phyloP scores from a whole-genome alignment of 1,140 invertebrate genomes.

The Halotydeus destructor region DNA sequence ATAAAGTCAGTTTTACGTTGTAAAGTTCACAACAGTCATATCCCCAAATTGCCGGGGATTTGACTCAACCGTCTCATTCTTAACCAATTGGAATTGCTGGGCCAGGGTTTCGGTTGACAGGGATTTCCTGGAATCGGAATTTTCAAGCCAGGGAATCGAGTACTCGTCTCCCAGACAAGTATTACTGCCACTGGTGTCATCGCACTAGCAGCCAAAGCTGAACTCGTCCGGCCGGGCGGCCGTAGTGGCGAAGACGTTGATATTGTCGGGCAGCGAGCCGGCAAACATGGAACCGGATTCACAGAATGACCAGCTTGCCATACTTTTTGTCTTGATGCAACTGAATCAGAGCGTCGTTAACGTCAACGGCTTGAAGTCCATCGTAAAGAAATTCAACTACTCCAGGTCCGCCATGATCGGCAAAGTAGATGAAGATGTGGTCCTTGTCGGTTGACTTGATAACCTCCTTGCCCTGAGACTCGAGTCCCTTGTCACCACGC shows the following conservation, averaged over 20 bases:
- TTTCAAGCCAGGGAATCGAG: slow-evolving; percentile 44
- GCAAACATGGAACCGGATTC: slow-evolving; percentile 43
- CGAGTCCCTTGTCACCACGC: slow-evolving; percentile 26
- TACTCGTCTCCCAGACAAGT: slow-evolving; percentile 39
- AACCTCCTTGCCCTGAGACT: slow-evolving; percentile 3
- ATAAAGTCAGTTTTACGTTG: neutral
- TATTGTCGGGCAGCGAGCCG: slow-evolving; percentile 30
- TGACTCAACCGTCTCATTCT: slow-evolving; percentile 35
- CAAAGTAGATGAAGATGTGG: slow-evolving; percentile 40
- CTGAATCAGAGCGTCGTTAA: slow-evolving; percentile 25
- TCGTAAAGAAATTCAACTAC: slow-evolving; percentile 33
- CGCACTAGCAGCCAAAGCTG: slow-evolving; percentile 39
- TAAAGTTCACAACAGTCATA: slow-evolving; percentile 20
- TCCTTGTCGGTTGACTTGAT: slow-evolving; percentile 33
- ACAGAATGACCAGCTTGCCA: slow-evolving; percentile 33
- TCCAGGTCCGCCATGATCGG: slow-evolving; percentile 41
- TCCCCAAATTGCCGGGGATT: slow-evolving; percentile 38
- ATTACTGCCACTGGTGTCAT: slow-evolving; percentile 25
- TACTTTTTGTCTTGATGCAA: slow-evolving; percentile 29
- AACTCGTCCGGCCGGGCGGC: slow-evolving; percentile 37
- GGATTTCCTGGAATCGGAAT: slow-evolving; percentile 35
- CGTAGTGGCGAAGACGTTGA: slow-evolving; percentile 39
- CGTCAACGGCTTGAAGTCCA: slow-evolving; percentile 26
- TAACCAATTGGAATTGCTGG: slow-evolving; percentile 34
- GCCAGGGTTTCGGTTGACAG: slow-evolving; percentile 31